Conservation (phyloP, 2,113 vertebrate genomes). For the Telmatochromis brachygnathus region DNA sequence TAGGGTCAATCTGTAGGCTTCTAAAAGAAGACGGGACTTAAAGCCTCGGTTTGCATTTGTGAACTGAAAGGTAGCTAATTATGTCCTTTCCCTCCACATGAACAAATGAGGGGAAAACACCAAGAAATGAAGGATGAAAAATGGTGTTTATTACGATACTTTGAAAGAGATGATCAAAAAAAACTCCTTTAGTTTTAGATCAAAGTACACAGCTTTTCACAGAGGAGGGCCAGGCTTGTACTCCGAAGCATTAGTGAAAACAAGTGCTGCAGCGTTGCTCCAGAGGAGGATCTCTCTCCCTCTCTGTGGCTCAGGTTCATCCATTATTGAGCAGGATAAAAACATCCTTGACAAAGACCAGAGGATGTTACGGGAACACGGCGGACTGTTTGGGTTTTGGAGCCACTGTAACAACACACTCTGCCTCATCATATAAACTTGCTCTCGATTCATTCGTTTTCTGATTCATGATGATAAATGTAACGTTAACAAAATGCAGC, state of each 20-base stretch:
- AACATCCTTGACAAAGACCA: neutral
- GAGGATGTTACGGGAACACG: neutral
- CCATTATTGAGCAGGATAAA: constrained; percentile 35
- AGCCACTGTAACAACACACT: neutral
- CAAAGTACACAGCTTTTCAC: neutral
- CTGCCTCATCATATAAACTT: neutral
- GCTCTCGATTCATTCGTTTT: neutral
- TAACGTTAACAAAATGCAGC: neutral
- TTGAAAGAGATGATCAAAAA: neutral
- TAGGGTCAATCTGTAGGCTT: neutral
- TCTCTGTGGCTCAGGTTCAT: constrained; percentile 1
- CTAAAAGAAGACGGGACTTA: neutral
- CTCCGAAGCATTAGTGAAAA: neutral
- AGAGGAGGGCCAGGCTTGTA: neutral
- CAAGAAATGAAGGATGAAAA: neutral
- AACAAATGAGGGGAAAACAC: neutral
- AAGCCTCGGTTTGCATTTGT: neutral
- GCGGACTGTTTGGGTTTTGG: neutral
- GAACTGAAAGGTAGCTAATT: neutral
- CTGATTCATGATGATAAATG: neutral
- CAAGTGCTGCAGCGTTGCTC: constrained; percentile 20
- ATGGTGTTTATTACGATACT: neutral
- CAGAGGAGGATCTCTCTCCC: neutral
- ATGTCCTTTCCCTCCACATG: neutral
- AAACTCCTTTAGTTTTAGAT: neutral